A percentile compares a stretch with the other conserved stretches of the same genome.
These are phyloP conservation scores for Irena cyanogastra DNA, from an alignment of 2,113 vertebrate genomes.

Conservation along the genomic window DNA sequence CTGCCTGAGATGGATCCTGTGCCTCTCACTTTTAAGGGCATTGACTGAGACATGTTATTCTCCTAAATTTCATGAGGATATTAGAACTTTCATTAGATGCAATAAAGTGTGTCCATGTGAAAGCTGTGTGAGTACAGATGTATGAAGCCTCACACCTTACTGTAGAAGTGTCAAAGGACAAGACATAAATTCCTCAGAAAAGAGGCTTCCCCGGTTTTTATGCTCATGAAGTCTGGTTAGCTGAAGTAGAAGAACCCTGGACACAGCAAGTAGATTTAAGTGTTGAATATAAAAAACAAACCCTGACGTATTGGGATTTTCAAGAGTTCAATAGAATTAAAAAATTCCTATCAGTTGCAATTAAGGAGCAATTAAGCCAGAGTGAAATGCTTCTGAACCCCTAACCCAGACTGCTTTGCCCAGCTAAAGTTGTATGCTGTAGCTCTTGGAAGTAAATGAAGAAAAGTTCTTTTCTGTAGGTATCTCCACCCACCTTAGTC, in stretches of 20 bases:
- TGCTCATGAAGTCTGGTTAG: background rate
- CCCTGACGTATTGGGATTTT: background rate
- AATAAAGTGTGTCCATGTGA: background rate
- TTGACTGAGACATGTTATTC: background rate
- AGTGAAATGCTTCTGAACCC: background rate
- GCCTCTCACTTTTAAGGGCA: background rate
- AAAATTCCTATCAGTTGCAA: background rate
- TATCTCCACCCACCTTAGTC: conserved; percentile 37
- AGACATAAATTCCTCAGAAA: background rate
- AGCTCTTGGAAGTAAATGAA: background rate
- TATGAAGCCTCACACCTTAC: accelerated
- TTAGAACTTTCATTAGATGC: background rate
- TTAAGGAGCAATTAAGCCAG: background rate
- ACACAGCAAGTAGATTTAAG: background rate
- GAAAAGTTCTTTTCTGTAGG: background rate
- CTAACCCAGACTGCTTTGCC: background rate
- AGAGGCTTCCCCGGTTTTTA: background rate
- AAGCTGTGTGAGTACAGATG: background rate
- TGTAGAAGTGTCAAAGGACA: background rate
- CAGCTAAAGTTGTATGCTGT: background rate
- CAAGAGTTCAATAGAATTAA: background rate
- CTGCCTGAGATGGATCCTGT: background rate
- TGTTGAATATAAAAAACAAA: background rate
- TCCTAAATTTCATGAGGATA: background rate
- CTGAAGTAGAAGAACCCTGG: background rate